Evolutionary conservation across 2,113 vertebrate genomes (phyloP).

Genomic region (Istiophorus platypterus): DNA sequence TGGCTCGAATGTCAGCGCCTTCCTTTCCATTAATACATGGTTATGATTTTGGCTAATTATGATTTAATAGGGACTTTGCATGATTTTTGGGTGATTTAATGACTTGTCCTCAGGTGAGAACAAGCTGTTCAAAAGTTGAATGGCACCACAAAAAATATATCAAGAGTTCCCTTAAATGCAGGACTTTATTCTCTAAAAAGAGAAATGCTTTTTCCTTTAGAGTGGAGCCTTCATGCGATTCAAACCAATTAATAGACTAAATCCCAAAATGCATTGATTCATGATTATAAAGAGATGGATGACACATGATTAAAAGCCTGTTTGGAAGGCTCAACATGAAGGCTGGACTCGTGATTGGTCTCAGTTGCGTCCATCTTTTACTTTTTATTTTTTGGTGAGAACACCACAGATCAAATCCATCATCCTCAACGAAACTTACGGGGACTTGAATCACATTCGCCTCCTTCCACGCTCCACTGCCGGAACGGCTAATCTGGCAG

Average conservation of each 20-base stretch:
- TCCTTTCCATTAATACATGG: neutral
- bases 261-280: neutral
- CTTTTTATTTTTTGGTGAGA: too few species aligned
- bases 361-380: neutral
- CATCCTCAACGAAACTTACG: neutral
- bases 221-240: neutral
- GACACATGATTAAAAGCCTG: neutral
- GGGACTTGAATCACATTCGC: neutral
- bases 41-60: neutral
- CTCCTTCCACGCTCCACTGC: neutral
- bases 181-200: neutral
- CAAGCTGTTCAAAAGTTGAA: neutral
- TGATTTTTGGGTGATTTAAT: neutral
- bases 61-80: neutral
- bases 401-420: neutral
- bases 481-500: neutral
- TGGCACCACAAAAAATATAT: neutral
- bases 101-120: neutral
- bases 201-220: neutral
- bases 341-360: neutral
- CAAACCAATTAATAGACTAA: neutral
- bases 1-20: neutral
- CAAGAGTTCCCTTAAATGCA: neutral
- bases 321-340: neutral
- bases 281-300: neutral